Conservation (phyloP, 35 echinoderm and acorn worm genomes). For the Apostichopus parvimensis region DNA sequence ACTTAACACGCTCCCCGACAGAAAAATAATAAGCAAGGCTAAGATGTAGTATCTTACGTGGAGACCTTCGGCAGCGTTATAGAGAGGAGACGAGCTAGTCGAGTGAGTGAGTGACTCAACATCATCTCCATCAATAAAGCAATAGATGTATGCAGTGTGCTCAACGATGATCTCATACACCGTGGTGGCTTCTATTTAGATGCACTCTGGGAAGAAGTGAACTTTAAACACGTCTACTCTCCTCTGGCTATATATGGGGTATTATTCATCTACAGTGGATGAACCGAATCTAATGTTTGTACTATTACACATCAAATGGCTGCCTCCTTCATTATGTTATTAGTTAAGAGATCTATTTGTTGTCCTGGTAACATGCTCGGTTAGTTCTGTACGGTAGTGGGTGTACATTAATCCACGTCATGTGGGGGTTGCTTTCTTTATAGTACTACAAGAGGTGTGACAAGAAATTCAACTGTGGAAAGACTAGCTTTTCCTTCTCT, state of each 20-base stretch:
- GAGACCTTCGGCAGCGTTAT: background rate
- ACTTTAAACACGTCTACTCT: constrained; percentile 2
- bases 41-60: background rate
- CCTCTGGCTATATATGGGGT: background rate
- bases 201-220: constrained; percentile 3
- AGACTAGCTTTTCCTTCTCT: too few species aligned
- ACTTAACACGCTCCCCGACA: constrained; percentile 11
- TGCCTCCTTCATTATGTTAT: too few species aligned
- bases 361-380: too few species aligned
- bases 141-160: background rate
- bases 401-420: too few species aligned
- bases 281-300: background rate
- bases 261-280: background rate
- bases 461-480: too few species aligned
- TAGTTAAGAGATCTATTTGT: too few species aligned
- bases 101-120: constrained; percentile 24
- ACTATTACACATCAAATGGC: too few species aligned
- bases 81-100: background rate
- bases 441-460: too few species aligned
- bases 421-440: too few species aligned
- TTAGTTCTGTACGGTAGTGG: too few species aligned
- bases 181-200: background rate
- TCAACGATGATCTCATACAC: constrained; percentile 20
- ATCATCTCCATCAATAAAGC: constrained; percentile 29
- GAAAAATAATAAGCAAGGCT: constrained; percentile 20